These are phyloP conservation scores for Drosophila rhopaloa DNA, from an alignment of 1,140 invertebrate genomes.

Conservation along the genomic window DNA sequence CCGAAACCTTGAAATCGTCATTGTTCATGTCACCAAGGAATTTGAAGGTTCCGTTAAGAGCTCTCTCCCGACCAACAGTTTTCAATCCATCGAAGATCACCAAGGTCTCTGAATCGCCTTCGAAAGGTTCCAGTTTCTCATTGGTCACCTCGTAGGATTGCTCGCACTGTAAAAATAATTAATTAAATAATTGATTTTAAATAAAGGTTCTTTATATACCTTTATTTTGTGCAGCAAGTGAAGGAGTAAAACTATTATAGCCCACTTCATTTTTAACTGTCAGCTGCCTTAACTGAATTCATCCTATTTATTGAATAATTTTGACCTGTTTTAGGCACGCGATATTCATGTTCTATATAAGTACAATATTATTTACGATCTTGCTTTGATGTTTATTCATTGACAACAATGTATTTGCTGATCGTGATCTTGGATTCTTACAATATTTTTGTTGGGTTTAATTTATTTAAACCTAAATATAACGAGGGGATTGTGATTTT, in stretches of 20 bases:
- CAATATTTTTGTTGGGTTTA: neutral
- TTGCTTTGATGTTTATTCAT: constrained; percentile 20
- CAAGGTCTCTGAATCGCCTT: constrained; percentile 65
- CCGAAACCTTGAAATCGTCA: constrained; percentile 70
- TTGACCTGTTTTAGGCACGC: constrained; percentile 32
- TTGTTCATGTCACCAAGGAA: constrained; percentile 72
- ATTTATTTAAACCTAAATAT: neutral
- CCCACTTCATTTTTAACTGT: constrained; percentile 57
- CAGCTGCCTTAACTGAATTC: neutral
- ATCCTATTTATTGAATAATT: constrained; percentile 49
- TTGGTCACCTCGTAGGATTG: constrained; percentile 72
- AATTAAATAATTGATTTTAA: neutral
- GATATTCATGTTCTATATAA: constrained; percentile 42
- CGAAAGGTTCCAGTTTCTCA: constrained; percentile 68
- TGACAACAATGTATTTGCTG: constrained; percentile 48
- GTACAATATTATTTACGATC: constrained; percentile 10
- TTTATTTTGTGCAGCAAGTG: constrained; percentile 42
- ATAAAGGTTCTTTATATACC: constrained; percentile 8
- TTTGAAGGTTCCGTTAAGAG: constrained; percentile 65
- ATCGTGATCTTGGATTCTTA: constrained; percentile 17
- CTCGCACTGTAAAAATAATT: constrained; percentile 40
- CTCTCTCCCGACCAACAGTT: constrained; percentile 59
- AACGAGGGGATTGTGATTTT: neutral
- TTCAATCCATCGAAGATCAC: constrained; percentile 60
- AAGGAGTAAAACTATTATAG: constrained; percentile 24